Conservation (phyloP, 2,888 invertebrate species). For the Ellobium chinense region DNA sequence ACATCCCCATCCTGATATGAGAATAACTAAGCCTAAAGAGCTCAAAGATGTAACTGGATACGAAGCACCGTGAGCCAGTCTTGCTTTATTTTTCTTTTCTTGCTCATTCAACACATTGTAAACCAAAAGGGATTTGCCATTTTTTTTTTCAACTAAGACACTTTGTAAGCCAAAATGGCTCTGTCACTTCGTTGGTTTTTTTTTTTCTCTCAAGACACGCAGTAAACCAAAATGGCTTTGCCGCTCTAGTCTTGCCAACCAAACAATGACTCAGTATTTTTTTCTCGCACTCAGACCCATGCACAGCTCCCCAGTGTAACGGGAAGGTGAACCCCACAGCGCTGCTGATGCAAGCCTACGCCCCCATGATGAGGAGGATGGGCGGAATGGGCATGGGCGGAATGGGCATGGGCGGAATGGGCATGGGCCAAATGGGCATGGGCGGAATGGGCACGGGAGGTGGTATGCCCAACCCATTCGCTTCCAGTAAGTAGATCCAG, state of each 20-base stretch:
- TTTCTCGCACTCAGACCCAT: constrained; percentile 16
- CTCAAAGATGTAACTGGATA: too few species aligned
- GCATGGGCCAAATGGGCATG: not conserved
- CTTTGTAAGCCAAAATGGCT: too few species aligned
- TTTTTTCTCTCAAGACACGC: too few species aligned
- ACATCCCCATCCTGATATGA: too few species aligned
- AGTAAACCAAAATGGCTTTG: too few species aligned
- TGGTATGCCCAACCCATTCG: not conserved
- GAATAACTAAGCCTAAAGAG: too few species aligned
- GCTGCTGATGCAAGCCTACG: constrained; percentile 26
- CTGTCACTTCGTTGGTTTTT: too few species aligned
- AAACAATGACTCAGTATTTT: not conserved
- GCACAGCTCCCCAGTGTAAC: constrained; percentile 37
- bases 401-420: not conserved
- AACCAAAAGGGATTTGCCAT: too few species aligned
- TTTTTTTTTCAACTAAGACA: too few species aligned
- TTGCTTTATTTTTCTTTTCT: too few species aligned
- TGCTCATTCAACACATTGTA: too few species aligned
- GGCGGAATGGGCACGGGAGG: not conserved
- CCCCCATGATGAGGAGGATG: constrained; percentile 14
- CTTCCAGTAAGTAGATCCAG: not conserved
- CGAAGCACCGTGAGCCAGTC: too few species aligned
- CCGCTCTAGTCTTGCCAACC: not conserved
- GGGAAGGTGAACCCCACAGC: constrained; percentile 39
- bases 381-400: not conserved